A percentile compares a stretch with the other conserved stretches of the same genome.
These are phyloP conservation scores for Spatulosminthurus flaviceps DNA, from an alignment of 2,888 invertebrate genomes.

Conservation along the genomic window DNA sequence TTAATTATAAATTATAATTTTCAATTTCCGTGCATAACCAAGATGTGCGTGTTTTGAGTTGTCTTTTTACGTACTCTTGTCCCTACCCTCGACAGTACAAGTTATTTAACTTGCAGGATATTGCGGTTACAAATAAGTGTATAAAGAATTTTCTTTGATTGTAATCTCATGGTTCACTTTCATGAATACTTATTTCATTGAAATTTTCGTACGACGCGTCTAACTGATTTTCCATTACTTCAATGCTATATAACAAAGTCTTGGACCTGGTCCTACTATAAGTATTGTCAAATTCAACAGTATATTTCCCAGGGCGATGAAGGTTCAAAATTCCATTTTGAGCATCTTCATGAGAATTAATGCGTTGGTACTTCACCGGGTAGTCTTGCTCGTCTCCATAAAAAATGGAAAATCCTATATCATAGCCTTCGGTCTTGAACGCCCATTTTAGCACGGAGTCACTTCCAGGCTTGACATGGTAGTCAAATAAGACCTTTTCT, in stretches of 20 bases:
- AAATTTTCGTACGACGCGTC: no score
- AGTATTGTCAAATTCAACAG: conserved; percentile 48
- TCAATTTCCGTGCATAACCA: no score
- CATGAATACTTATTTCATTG: no score
- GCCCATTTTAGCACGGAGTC: conserved; percentile 40
- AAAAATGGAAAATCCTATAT: conserved; percentile 49
- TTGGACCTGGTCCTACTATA: conserved; percentile 46
- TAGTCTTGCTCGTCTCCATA: conserved; percentile 41
- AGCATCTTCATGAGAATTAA: conserved; percentile 42
- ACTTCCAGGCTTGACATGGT: background rate
- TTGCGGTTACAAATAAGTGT: no score
- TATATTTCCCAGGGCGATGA: conserved; percentile 39
- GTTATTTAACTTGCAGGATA: no score
- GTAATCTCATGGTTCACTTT: no score
- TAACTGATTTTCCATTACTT: no score
- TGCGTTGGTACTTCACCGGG: conserved; percentile 28
- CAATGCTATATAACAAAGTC: conserved; percentile 42
- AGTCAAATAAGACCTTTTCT: conserved; percentile 48
- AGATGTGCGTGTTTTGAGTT: no score
- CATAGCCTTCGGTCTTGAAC: conserved; percentile 50
- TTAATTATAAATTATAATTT: no score
- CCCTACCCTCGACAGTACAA: no score
- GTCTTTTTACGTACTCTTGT: no score
- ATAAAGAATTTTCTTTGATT: no score
- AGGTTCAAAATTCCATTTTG: conserved; percentile 39